phyloP scores from a whole-genome alignment of 1,140 invertebrate species.

The Euglossa dilemma region DNA sequence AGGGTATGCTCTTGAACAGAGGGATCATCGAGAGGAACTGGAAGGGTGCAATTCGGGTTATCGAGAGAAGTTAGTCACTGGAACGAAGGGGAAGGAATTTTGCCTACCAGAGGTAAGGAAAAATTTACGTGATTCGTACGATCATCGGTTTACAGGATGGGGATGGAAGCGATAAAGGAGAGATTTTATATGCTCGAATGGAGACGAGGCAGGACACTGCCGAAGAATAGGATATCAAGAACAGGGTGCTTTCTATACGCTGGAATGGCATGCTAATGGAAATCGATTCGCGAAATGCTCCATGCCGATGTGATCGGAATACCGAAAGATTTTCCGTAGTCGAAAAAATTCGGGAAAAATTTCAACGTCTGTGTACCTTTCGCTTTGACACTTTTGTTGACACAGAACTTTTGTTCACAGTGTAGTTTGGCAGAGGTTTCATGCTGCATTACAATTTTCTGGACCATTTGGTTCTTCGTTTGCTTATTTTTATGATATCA shows the following conservation, averaged over 20 bases:
- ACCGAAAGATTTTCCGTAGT: neutral
- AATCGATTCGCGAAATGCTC: conserved; percentile 24
- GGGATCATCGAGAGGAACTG: neutral
- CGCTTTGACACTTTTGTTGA: too few relatives aligned
- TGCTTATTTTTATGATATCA: too few relatives aligned
- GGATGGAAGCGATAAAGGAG: neutral
- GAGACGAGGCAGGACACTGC: neutral
- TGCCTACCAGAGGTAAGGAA: neutral
- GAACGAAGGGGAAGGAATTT: neutral
- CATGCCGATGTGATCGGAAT: neutral
- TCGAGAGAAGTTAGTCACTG: neutral
- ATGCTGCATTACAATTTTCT: too few relatives aligned
- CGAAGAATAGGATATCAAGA: conserved; percentile 1
- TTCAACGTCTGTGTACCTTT: too few relatives aligned
- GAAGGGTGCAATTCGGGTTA: neutral
- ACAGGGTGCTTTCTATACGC: neutral
- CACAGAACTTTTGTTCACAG: too few relatives aligned
- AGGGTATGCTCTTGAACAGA: too few relatives aligned
- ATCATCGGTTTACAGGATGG: neutral
- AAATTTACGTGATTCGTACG: neutral
- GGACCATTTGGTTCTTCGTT: too few relatives aligned
- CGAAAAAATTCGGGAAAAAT: neutral
- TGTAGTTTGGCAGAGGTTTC: too few relatives aligned
- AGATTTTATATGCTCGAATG: neutral
- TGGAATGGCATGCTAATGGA: conserved; percentile 23